phyloP scores from a whole-genome alignment of 2,113 vertebrate genomes.

The Fukomys damarensis region DNA sequence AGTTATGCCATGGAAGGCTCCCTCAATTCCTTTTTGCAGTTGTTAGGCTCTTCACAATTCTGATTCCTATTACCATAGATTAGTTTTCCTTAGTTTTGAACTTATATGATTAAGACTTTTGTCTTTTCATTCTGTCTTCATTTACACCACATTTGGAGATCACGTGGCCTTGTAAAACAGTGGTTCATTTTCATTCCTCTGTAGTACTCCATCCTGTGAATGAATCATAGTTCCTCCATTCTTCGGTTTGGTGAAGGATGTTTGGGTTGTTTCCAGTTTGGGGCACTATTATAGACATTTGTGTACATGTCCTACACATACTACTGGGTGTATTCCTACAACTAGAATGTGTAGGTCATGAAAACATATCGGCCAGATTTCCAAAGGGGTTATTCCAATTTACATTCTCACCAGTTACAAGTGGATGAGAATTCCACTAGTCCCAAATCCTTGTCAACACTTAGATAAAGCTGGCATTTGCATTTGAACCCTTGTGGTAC shows the following conservation, averaged over 20 bases:
- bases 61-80: not conserved
- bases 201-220: not conserved
- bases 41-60: not conserved
- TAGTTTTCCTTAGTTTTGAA: not conserved
- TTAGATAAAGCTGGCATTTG: not conserved
- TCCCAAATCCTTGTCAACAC: not conserved
- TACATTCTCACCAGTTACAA: not conserved
- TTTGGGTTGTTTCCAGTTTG: not conserved
- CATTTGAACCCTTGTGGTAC: not conserved
- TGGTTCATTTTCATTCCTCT: not conserved
- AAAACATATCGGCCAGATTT: not conserved
- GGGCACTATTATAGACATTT: not conserved
- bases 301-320: rapidly evolving
- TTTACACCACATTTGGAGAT: not conserved
- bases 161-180: not conserved
- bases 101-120: not conserved
- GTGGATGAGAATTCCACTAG: not conserved
- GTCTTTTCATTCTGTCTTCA: not conserved
- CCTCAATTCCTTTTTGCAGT: no score
- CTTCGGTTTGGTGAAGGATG: not conserved
- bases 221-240: not conserved
- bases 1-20: rapidly evolving
- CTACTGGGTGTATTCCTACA: not conserved
- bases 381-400: not conserved
- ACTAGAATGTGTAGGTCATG: not conserved